phyloP scores from a whole-genome alignment of 2,888 invertebrate species.

The Acanthacorydalis orientalis region DNA sequence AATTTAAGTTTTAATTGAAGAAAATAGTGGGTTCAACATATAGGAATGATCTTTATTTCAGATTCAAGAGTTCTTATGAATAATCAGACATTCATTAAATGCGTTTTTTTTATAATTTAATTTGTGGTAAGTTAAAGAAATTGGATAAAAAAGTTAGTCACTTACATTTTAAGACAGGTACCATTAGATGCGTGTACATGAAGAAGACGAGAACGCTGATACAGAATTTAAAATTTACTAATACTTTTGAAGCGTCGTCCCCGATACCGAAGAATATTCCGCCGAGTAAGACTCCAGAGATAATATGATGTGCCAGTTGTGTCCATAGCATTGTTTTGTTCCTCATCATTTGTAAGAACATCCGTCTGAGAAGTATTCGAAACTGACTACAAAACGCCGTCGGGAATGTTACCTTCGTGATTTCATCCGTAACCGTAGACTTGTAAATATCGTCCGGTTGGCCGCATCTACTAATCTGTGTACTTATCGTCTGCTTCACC shows the following conservation, averaged over 20 bases:
- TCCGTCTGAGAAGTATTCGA: slow-evolving; percentile 31
- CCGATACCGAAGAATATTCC: slow-evolving; percentile 39
- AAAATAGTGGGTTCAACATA: no score
- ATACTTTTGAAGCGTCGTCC: slow-evolving; percentile 34
- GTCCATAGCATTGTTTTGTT: slow-evolving; percentile 34
- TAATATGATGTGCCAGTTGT: slow-evolving; percentile 35
- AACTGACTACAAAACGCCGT: slow-evolving; percentile 37
- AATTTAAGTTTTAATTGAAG: no score
- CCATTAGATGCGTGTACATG: slow-evolving; percentile 45
- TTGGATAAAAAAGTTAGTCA: slow-evolving; percentile 10
- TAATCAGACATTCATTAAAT: no score
- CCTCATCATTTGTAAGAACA: slow-evolving; percentile 35
- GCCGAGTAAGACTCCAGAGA: slow-evolving; percentile 35
- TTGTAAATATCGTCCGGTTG: background rate
- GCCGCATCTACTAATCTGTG: background rate
- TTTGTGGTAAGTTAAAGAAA: background rate
- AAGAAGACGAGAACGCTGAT: slow-evolving; percentile 40
- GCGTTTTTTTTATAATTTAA: no score
- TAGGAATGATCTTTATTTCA: no score
- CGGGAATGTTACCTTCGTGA: slow-evolving; percentile 30
- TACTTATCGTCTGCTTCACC: background rate
- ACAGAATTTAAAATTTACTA: slow-evolving; percentile 43
- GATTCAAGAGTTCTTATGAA: no score
- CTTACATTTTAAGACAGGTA: slow-evolving; percentile 42
- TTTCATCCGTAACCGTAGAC: slow-evolving; percentile 8